These are phyloP conservation scores for Achatina immaculata DNA, from an alignment of 1,140 invertebrate genomes.

Conservation along the genomic window DNA sequence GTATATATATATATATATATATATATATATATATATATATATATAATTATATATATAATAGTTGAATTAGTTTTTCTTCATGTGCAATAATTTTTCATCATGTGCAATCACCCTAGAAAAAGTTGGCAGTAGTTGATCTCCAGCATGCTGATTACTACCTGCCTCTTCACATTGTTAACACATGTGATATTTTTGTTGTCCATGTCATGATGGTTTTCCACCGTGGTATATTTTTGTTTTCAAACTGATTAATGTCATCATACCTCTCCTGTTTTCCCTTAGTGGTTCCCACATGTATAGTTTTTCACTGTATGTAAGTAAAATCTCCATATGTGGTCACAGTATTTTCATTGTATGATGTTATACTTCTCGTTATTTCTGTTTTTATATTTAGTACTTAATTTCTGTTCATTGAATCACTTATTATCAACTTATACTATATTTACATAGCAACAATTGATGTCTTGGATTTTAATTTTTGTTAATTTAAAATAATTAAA, in stretches of 20 bases:
- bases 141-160: background rate
- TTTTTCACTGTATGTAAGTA: background rate
- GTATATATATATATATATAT: conserved; percentile 5
- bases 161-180: background rate
- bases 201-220: background rate
- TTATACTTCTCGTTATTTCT: too few species aligned
- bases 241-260: background rate
- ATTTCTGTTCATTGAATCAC: too few species aligned
- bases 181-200: background rate
- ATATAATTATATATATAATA: background rate
- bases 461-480: too few species aligned
- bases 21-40: conserved; percentile 5
- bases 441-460: too few species aligned
- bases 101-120: background rate
- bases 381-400: too few species aligned
- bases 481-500: too few species aligned
- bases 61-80: background rate
- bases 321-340: background rate
- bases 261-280: background rate
- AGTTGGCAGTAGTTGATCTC: background rate
- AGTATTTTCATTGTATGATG: background rate
- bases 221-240: background rate
- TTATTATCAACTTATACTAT: too few species aligned
- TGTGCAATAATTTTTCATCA: background rate
- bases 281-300: background rate